Percentiles rank a stretch among this genome's conserved stretches.
Evolutionary conservation across 1,140 invertebrate species (phyloP).

Genomic region (Drosophila sturtevanti): DNA sequence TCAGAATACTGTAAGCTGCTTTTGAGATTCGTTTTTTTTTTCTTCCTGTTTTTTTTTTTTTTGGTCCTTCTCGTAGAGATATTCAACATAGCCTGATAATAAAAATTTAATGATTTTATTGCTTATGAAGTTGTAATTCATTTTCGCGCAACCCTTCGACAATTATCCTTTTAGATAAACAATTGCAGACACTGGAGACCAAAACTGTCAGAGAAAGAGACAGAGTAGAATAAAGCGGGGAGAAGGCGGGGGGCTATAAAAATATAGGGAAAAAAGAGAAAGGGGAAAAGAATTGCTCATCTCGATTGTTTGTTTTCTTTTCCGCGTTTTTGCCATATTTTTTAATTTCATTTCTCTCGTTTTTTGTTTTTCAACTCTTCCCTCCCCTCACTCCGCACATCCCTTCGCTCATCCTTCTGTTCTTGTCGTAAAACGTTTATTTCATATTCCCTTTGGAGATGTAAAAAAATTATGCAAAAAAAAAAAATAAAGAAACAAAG

Average conservation of each 20-base stretch:
- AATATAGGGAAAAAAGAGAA: neutral
- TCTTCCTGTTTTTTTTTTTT: neutral
- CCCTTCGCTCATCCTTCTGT: neutral
- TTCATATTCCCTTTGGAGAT: conserved; percentile 76
- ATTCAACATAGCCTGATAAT: conserved; percentile 49
- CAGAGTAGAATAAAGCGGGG: neutral
- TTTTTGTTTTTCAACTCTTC: too few relatives aligned
- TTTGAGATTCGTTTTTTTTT: conserved; percentile 35
- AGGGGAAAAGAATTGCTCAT: conserved; percentile 11
- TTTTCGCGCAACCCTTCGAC: conserved; percentile 69
- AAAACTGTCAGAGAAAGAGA: neutral
- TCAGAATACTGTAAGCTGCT: conserved; percentile 28
- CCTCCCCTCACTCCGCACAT: neutral
- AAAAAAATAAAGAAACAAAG: conserved; percentile 55
- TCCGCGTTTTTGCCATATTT: conserved; percentile 60
- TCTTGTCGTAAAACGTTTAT: conserved; percentile 75
- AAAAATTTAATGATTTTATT: conserved; percentile 80
- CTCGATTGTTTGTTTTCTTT: conserved; percentile 63
- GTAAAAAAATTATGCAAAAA: conserved; percentile 67
- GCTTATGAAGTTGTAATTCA: conserved; percentile 80
- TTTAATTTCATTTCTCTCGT: conserved; percentile 54
- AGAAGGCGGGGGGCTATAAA: conserved; percentile 21
- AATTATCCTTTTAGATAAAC: conserved; percentile 79
- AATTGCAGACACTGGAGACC: conserved; percentile 54
- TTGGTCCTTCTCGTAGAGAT: neutral